Base-by-base conservation (phyloP, 2,888 invertebrate species). In the Thyatira batis region DNA sequence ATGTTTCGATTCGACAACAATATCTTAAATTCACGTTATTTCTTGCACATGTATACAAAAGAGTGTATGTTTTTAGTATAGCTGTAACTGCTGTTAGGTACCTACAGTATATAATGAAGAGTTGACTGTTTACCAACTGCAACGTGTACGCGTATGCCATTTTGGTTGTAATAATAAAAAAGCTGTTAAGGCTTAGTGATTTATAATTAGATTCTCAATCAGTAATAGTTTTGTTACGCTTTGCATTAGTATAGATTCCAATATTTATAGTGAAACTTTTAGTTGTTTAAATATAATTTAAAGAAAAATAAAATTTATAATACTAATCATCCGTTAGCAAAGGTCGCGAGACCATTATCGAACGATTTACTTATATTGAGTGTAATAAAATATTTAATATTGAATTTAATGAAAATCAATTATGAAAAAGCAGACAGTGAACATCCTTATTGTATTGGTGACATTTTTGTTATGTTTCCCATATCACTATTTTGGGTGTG, bases 121-220 rank as follows among this genome's bases (percentile, higher is more conserved):
- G 17, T 48, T 20, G 17, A 27, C 27, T 48, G 27, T 50, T 50
- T 44, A 50, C 23, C 45, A 50, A 46, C 30, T 21, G 10, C 13
- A 50, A 39, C 21, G 39, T 23, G 54, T 51, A n/a, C n/a, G n/a
- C n/a, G 53, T 56, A 73, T 68, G 76, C 75, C 78, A 76, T 77
- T 80, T 79, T 62, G 79, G 75, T 82, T 80, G 71, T 82, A 79
- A 75, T 60, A 67, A 70, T 60, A 50, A 45, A 46, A 45, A 73
- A 75, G 76, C 77, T 78, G 67, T 65, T 63, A 85, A 83, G 81
- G 80, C 82, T 82, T 86, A 87, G 89, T 89, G 87, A 88, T 88
- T 84, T 78, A 77, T 74, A 72, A 62, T 82, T 85, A 86, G 83
- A 84, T 85, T 89, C 84, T 88, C 84, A 85, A 80, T 80, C 73